phyloP scores from a whole-genome alignment of 2,888 invertebrate genomes.

The Drosophila paramelanica region DNA sequence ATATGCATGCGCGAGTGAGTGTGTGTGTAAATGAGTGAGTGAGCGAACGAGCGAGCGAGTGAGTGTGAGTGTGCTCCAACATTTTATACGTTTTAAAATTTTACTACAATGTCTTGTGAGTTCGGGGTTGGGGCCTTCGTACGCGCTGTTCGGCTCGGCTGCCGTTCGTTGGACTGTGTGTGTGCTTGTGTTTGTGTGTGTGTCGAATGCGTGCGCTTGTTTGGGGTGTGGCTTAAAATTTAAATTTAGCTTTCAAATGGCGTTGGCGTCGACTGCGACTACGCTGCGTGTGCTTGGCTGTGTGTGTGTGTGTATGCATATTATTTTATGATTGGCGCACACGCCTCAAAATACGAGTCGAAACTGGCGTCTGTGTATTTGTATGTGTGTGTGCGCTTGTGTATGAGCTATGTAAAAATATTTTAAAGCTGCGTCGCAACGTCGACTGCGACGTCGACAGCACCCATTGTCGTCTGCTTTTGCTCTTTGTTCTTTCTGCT shows the following conservation, averaged over 20 bases:
- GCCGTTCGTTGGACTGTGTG: slow-evolving; percentile 51
- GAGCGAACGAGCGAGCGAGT: slow-evolving; percentile 26
- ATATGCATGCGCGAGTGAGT: slow-evolving; percentile 14
- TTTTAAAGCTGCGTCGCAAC: slow-evolving; percentile 75
- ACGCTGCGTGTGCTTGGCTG: slow-evolving; percentile 29
- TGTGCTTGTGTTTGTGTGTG: slow-evolving; percentile 53
- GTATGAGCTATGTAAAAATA: slow-evolving; percentile 75
- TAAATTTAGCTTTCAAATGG: slow-evolving; percentile 82
- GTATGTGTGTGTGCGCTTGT: slow-evolving; percentile 12
- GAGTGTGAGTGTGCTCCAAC: slow-evolving; percentile 67
- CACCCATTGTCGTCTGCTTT: slow-evolving; percentile 43
- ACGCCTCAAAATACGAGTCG: slow-evolving; percentile 68
- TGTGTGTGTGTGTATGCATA: slow-evolving; percentile 66
- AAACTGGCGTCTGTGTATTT: slow-evolving; percentile 19
- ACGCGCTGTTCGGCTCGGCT: slow-evolving; percentile 56
- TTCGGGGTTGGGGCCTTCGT: slow-evolving; percentile 31
- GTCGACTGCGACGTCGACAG: slow-evolving; percentile 53
- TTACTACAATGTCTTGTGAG: slow-evolving; percentile 60
- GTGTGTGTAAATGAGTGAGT: slow-evolving; percentile 21
- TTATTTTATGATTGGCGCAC: slow-evolving; percentile 80
- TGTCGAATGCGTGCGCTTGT: slow-evolving; percentile 75
- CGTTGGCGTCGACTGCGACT: slow-evolving; percentile 64
- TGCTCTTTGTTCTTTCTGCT: slow-evolving; percentile 44
- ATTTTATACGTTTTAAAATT: slow-evolving; percentile 82
- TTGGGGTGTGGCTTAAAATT: slow-evolving; percentile 85